These are phyloP conservation scores for Diabrotica undecimpunctata DNA, from an alignment of 1,140 invertebrate genomes.

Conservation along the genomic window DNA sequence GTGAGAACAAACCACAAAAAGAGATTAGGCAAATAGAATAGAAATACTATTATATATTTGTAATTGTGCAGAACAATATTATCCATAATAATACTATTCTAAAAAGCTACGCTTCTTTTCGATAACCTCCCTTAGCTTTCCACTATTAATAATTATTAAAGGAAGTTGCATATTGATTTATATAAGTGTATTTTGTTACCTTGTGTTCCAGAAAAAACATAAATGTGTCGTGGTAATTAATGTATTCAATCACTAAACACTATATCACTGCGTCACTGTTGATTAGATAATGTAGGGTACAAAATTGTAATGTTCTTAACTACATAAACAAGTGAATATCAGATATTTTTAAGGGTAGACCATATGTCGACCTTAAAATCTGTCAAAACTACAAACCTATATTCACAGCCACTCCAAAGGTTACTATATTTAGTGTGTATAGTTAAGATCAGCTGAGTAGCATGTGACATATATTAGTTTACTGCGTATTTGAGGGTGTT, in stretches of 20 bases:
- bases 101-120: too few species aligned
- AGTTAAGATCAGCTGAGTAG: slow-evolving; percentile 21
- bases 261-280: neutral
- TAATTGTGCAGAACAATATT: too few species aligned
- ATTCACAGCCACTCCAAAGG: too few species aligned
- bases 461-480: slow-evolving; percentile 13
- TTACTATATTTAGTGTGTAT: slow-evolving; percentile 9
- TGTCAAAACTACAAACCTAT: too few species aligned
- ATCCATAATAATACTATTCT: too few species aligned
- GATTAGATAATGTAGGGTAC: neutral
- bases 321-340: neutral
- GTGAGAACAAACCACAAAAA: too few species aligned
- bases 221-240: neutral
- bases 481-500: neutral
- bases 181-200: neutral
- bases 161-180: too few species aligned
- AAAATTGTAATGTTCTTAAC: neutral
- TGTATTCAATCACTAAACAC: neutral
- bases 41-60: too few species aligned
- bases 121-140: too few species aligned
- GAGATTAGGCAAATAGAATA: too few species aligned
- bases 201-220: neutral
- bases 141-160: too few species aligned
- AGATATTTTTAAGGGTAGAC: neutral
- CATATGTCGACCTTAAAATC: neutral